Conservation (phyloP, 2,888 invertebrate species). For the Azorinus chamasolen region DNA sequence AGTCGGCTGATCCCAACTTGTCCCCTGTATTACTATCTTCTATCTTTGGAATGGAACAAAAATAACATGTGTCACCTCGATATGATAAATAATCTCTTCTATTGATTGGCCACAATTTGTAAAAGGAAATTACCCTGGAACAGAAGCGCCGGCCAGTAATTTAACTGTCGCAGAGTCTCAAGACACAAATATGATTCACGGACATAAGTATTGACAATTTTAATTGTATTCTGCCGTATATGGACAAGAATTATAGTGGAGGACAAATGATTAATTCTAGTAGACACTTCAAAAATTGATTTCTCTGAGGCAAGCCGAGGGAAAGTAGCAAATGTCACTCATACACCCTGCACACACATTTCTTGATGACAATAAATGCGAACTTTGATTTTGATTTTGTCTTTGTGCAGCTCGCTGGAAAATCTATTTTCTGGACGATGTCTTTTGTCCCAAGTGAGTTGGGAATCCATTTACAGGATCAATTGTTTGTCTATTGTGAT, state of each 20-base stretch:
- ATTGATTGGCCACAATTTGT: conserved; percentile 58
- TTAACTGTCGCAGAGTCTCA: conserved; percentile 54
- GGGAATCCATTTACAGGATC: conserved; percentile 62
- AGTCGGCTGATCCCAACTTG: conserved; percentile 43
- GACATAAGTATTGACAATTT: conserved; percentile 67
- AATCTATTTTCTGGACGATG: conserved; percentile 64
- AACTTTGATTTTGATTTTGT: conserved; percentile 64
- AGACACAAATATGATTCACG: conserved; percentile 52
- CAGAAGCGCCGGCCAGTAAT: conserved; percentile 53
- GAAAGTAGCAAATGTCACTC: conserved; percentile 54
- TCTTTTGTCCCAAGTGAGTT: conserved; percentile 58
- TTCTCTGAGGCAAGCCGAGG: conserved; percentile 24
- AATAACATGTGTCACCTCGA: conserved; percentile 62
- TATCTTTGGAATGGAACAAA: conserved; percentile 53
- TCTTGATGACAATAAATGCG: conserved; percentile 59
- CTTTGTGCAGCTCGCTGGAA: conserved; percentile 60
- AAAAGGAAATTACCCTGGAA: conserved; percentile 58
- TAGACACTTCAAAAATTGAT: conserved; percentile 63
- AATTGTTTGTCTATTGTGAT: conserved; percentile 64
- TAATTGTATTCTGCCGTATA: conserved; percentile 62
- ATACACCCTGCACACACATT: conserved; percentile 32
- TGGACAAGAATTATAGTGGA: conserved; percentile 51
- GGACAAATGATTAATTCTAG: conserved; percentile 61
- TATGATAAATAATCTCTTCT: conserved; percentile 60
- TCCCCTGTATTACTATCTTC: conserved; percentile 39